A percentile compares a stretch with the other conserved stretches of the same genome.
phyloP scores from a whole-genome alignment of 2,888 invertebrate genomes.

The Diarsia dahlii region DNA sequence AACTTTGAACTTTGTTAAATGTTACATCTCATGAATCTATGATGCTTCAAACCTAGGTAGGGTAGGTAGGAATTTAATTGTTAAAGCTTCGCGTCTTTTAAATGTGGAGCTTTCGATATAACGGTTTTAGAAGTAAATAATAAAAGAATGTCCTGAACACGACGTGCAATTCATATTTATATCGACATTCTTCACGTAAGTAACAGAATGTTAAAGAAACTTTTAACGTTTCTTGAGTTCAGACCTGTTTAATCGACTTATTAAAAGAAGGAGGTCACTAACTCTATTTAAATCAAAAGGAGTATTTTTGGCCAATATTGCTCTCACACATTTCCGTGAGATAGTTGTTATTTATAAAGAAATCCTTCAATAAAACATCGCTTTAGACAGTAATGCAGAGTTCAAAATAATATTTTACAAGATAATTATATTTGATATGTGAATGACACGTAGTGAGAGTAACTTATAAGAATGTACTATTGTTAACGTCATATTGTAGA shows the following conservation, averaged over 20 bases:
- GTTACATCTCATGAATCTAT: not conserved
- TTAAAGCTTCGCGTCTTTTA: slow-evolving; percentile 29
- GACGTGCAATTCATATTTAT: slow-evolving; percentile 31
- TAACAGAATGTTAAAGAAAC: not conserved
- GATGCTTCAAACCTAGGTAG: slow-evolving; percentile 2
- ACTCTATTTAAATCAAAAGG: not conserved
- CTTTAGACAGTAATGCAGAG: slow-evolving; percentile 28
- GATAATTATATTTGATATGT: slow-evolving; percentile 53
- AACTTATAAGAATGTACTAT: slow-evolving; percentile 37
- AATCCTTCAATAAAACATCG: not conserved
- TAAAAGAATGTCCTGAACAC: slow-evolving; percentile 8
- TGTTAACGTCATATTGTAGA: not conserved
- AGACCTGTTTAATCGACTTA: not conserved
- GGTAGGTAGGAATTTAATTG: not conserved
- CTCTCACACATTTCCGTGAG: not conserved
- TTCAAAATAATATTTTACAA: slow-evolving; percentile 50
- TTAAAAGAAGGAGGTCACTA: not conserved
- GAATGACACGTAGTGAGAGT: slow-evolving; percentile 63
- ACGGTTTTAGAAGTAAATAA: slow-evolving; percentile 5
- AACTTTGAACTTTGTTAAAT: slow-evolving; percentile 11
- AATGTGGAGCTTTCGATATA: slow-evolving; percentile 46
- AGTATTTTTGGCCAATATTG: not conserved
- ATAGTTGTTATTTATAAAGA: not conserved
- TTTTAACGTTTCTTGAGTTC: not conserved
- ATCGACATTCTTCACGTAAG: not conserved